These are phyloP conservation scores for Macaria liturata DNA, from an alignment of 2,888 invertebrate species.

Conservation along the genomic window DNA sequence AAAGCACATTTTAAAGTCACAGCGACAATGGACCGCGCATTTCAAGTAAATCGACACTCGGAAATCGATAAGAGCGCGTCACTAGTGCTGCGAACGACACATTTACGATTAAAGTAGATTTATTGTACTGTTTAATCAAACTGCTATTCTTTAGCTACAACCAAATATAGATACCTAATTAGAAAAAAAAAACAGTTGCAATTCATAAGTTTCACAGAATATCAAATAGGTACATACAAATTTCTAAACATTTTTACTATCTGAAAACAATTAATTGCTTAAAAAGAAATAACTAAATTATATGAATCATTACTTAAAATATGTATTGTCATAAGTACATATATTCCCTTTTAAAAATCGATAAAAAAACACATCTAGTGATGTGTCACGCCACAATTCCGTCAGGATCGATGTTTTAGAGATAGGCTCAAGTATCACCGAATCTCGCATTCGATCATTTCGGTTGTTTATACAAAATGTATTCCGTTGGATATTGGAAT, in stretches of 20 bases:
- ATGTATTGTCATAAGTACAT: not conserved
- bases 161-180: too few species aligned
- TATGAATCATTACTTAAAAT: too few species aligned
- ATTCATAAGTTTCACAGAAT: too few species aligned
- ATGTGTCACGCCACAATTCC: constrained; percentile 9
- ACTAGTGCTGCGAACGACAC: not conserved
- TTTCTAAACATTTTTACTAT: too few species aligned
- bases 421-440: constrained; percentile 31
- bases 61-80: constrained; percentile 4
- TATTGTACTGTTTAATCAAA: too few species aligned
- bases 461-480: constrained; percentile 69
- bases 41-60: constrained; percentile 4
- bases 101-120: not conserved
- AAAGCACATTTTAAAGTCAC: constrained; percentile 23
- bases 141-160: too few species aligned
- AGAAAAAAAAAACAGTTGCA: too few species aligned
- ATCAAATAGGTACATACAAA: too few species aligned
- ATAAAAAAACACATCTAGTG: constrained; percentile 21
- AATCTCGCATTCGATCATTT: constrained; percentile 65
- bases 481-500: constrained; percentile 77
- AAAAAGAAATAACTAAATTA: too few species aligned
- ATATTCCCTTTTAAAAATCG: not conserved
- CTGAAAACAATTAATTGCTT: too few species aligned
- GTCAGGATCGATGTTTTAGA: constrained; percentile 27
- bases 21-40: constrained; percentile 26